Evolutionary conservation across 1,140 invertebrate genomes (phyloP).

Genomic region (Micrasema minimum): DNA sequence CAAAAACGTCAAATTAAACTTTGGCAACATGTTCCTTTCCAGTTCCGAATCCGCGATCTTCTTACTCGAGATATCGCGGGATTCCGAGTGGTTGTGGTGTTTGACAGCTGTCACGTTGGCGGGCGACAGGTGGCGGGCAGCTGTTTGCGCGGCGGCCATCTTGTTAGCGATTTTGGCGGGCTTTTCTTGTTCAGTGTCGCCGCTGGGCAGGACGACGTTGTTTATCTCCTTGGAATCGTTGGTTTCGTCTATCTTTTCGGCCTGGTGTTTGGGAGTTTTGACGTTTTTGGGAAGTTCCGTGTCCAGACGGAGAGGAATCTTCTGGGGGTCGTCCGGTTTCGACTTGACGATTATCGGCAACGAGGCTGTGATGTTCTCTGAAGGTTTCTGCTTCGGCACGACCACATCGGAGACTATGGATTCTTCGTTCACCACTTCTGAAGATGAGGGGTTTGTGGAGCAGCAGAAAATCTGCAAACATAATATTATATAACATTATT

Average conservation of each 20-base stretch:
- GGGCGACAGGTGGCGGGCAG: slow-evolving; percentile 13
- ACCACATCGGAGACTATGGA: slow-evolving; percentile 6
- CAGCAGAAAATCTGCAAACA: slow-evolving; percentile 47
- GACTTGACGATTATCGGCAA: slow-evolving; percentile 9
- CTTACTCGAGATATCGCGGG: slow-evolving; percentile 12
- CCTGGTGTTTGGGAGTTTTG: slow-evolving; percentile 39
- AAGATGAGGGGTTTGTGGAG: not conserved
- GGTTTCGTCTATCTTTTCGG: slow-evolving; percentile 37
- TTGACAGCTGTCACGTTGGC: slow-evolving; percentile 20
- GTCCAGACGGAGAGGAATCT: slow-evolving; percentile 8
- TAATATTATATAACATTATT: slow-evolving; percentile 13
- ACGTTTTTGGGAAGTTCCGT: slow-evolving; percentile 39
- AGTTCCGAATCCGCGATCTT: slow-evolving; percentile 38
- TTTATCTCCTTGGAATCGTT: slow-evolving; percentile 47
- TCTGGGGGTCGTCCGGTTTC: slow-evolving; percentile 30
- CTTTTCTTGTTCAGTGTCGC: slow-evolving; percentile 31
- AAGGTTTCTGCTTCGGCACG: slow-evolving; percentile 24
- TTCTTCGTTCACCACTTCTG: slow-evolving; percentile 42
- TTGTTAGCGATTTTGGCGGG: slow-evolving; percentile 38
- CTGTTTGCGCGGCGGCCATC: slow-evolving; percentile 5
- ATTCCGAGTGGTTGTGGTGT: slow-evolving; percentile 5
- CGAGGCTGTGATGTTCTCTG: slow-evolving; percentile 34
- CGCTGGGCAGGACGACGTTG: slow-evolving; percentile 40
- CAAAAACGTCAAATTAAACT: slow-evolving; percentile 42
- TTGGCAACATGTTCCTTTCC: slow-evolving; percentile 45